Percentiles rank a stretch among this genome's conserved stretches.
phyloP scores from a whole-genome alignment of 2,797 vertebrate genomes.

The Macroramphosus scolopax region DNA sequence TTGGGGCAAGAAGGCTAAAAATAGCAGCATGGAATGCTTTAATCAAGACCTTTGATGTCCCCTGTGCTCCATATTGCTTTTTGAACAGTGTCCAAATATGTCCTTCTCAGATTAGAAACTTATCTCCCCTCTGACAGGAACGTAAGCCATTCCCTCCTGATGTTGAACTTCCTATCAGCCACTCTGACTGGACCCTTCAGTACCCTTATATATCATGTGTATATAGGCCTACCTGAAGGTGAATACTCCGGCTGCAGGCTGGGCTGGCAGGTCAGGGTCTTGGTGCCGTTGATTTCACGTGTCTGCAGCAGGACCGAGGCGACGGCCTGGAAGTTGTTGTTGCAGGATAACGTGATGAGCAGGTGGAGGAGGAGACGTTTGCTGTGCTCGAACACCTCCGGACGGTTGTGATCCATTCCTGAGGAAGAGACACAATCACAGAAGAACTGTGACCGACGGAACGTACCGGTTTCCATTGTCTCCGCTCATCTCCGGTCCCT shows the following conservation, averaged over 20 bases:
- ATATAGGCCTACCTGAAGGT: constrained; percentile 81
- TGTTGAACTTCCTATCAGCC: constrained; percentile 28
- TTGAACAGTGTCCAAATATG: constrained; percentile 66
- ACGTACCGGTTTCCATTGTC: too few species aligned
- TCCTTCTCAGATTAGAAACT: constrained; percentile 67
- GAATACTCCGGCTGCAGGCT: constrained; percentile 84
- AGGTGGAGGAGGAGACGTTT: constrained; percentile 93
- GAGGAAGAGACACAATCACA: constrained; percentile 26
- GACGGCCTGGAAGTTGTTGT: constrained; percentile 89
- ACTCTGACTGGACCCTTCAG: constrained; percentile 2
- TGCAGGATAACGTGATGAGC: constrained; percentile 90
- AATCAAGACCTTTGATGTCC: constrained; percentile 74
- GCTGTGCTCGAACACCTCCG: constrained; percentile 97
- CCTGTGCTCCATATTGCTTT: constrained; percentile 63
- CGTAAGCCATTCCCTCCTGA: constrained; percentile 45
- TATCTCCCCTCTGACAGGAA: constrained; percentile 59
- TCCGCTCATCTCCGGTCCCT: too few species aligned
- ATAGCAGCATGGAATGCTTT: constrained; percentile 76
- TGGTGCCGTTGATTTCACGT: constrained; percentile 85
- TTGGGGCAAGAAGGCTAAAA: constrained; percentile 65
- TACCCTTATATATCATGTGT: too few species aligned
- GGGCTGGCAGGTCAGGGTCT: constrained; percentile 89
- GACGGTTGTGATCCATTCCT: constrained; percentile 97
- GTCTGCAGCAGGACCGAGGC: constrained; percentile 92
- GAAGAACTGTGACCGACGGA: background rate